A percentile compares a stretch with the other conserved stretches of the same genome.
Conservation (phyloP, 2,888 invertebrate species). For the Oscheius myriophilus region DNA sequence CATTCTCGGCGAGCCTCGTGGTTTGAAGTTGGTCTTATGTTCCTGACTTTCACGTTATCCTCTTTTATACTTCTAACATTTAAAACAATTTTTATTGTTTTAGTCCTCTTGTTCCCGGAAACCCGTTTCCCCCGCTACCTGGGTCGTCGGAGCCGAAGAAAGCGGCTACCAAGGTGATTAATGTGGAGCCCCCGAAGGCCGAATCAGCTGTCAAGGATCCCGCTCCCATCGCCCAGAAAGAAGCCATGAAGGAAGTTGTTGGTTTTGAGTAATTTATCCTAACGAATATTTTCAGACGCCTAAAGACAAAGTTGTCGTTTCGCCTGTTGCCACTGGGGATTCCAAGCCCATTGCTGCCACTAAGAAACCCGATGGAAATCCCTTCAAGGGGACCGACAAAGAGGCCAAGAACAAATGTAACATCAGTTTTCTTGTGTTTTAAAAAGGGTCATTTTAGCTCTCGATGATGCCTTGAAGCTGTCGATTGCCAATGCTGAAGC, state of each 20-base stretch:
- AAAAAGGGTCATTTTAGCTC: slow-evolving; percentile 18
- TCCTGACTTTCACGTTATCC: too few relatives aligned
- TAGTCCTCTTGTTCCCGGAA: too few relatives aligned
- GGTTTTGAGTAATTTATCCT: background rate
- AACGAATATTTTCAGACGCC: background rate
- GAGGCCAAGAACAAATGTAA: slow-evolving; percentile 29
- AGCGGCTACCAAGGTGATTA: too few relatives aligned
- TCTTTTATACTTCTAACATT: too few relatives aligned
- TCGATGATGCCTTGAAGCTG: slow-evolving; percentile 38
- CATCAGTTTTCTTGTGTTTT: too few relatives aligned
- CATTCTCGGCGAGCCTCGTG: slow-evolving; percentile 30
- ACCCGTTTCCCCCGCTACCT: too few relatives aligned
- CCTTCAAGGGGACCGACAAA: slow-evolving; percentile 34
- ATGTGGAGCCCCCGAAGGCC: too few relatives aligned
- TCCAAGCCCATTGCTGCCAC: background rate
- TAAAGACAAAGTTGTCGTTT: background rate
- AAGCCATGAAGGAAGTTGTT: slow-evolving; percentile 3
- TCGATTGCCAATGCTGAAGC: slow-evolving; percentile 36
- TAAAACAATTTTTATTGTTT: too few relatives aligned
- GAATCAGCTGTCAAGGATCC: too few relatives aligned
- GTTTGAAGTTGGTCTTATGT: too few relatives aligned
- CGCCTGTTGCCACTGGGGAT: background rate
- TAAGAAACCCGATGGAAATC: slow-evolving; percentile 20
- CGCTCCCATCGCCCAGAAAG: too few relatives aligned
- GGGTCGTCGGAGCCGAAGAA: too few relatives aligned